These are phyloP conservation scores for Elysia crispata DNA, from an alignment of 2,888 invertebrate species.

Conservation along the genomic window DNA sequence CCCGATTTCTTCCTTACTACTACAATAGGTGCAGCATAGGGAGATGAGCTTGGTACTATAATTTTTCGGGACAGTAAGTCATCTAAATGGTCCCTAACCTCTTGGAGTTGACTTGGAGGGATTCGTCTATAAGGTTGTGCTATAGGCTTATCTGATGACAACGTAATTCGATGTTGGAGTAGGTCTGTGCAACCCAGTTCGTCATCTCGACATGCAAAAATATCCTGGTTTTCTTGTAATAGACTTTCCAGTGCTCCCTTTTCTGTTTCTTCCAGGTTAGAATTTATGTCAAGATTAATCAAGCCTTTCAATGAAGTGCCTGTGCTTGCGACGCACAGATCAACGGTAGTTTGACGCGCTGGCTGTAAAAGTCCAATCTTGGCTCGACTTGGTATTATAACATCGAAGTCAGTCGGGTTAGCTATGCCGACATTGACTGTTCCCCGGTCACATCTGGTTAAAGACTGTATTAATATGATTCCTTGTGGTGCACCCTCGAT, in stretches of 20 bases:
- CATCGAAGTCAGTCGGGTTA: too few relatives aligned
- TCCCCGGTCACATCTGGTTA: too few relatives aligned
- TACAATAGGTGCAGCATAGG: conserved; percentile 26
- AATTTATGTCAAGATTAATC: neutral
- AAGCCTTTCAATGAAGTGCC: neutral
- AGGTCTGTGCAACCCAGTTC: conserved; percentile 23
- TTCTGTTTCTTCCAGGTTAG: neutral
- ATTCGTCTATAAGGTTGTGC: conserved; percentile 12
- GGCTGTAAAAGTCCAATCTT: too few relatives aligned
- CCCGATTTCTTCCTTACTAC: conserved; percentile 21
- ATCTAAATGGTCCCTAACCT: conserved; percentile 21
- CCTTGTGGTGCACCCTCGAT: too few relatives aligned
- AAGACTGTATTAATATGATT: too few relatives aligned
- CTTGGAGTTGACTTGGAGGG: conserved; percentile 14
- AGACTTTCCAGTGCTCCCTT: neutral
- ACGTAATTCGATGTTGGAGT: neutral
- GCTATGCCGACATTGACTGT: too few relatives aligned
- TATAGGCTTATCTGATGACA: conserved; percentile 3
- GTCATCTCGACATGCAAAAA: neutral
- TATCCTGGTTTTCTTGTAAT: neutral
- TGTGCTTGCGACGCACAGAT: too few relatives aligned
- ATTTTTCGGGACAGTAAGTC: neutral
- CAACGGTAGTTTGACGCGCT: too few relatives aligned
- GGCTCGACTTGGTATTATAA: too few relatives aligned
- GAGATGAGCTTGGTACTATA: conserved; percentile 3